Evolutionary conservation across 2,888 invertebrate species (phyloP).

Genomic region (Papilio protenor): DNA sequence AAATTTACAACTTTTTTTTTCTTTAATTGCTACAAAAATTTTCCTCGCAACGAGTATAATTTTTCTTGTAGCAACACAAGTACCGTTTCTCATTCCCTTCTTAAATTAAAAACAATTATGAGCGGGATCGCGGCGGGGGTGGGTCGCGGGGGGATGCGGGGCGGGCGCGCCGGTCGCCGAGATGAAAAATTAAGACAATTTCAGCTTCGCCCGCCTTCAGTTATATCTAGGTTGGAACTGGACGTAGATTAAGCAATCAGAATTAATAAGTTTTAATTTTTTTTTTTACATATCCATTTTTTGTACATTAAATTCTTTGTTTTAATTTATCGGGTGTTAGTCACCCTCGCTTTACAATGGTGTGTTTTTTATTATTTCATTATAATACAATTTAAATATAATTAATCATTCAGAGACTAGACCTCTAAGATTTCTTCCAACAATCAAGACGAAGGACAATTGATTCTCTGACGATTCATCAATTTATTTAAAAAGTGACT

Average conservation of each 20-base stretch:
- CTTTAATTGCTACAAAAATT: conserved; percentile 24
- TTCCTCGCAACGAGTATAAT: conserved; percentile 36
- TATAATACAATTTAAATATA: no score
- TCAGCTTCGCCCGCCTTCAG: conserved; percentile 64
- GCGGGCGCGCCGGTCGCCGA: conserved; percentile 60
- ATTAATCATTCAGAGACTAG: no score
- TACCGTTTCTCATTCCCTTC: conserved; percentile 67
- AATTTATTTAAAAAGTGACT: no score
- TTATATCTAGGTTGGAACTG: conserved; percentile 49
- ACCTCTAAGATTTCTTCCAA: no score
- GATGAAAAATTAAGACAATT: conserved; percentile 84
- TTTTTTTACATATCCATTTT: not conserved
- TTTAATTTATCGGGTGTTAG: not conserved
- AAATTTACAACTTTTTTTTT: not conserved
- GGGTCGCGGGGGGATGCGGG: conserved; percentile 43
- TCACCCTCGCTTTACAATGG: no score
- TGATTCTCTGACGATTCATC: no score
- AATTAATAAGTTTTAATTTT: conserved; percentile 27
- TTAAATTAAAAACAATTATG: conserved; percentile 84
- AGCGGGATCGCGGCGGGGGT: conserved; percentile 52
- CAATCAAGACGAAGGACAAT: no score
- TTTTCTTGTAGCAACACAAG: conserved; percentile 47
- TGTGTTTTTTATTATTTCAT: no score
- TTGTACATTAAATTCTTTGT: not conserved
- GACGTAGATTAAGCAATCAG: conserved; percentile 42